Evolutionary conservation across 2,888 invertebrate genomes (phyloP), one percentile per base, ranked within the genome.

Genomic region (Epinotia demarniana): DNA sequence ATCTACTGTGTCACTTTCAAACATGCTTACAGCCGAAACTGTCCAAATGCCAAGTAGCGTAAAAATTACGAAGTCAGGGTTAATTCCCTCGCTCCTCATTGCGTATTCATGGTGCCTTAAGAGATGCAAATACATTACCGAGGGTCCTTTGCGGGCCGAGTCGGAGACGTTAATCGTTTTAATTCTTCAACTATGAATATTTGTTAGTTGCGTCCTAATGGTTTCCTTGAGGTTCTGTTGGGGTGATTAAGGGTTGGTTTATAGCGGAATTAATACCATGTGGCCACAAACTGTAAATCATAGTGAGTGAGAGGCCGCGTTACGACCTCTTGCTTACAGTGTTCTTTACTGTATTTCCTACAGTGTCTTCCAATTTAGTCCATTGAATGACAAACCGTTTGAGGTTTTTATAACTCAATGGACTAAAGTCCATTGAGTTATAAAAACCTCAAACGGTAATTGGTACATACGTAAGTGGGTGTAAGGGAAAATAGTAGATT

Each of bases 151-250:
- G 53, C 53, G 55, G 33, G 66, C 19, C 72, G 55, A 55, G 53
- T n/a, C 13, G 70, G 75, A 61, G 57, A 57, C 61, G 66, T 67
- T 75, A 72, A 75, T 75, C 75, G 75, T 75, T 75, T 75, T 67
- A 75, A 75, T 75, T 75, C 75, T 72, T 18, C 71, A 23, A 53
- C 66, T 75, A 75, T 72, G 75, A 75, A 72, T 75, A 75, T 72
- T 72, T 57, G 66, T 13, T 67, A 67, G 66, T 61, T 55, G 49
- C 13, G 67, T 12, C 6, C 18, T 67, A 67, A 67, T 66, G 64
- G 27, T 49, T 66, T 49, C 12, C 64, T 57, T 63, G 43, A 63
- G n/a, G 39, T 39, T 39, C 39, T 6, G 39, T 9, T 43, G 39
- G 57, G 39, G 9, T 39, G 39, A 9, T 57, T 68, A 61, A 27